A percentile compares a stretch with the other conserved stretches of the same genome.
Conservation (phyloP, 2,888 invertebrate genomes). For the Drosophila melanocephala region DNA sequence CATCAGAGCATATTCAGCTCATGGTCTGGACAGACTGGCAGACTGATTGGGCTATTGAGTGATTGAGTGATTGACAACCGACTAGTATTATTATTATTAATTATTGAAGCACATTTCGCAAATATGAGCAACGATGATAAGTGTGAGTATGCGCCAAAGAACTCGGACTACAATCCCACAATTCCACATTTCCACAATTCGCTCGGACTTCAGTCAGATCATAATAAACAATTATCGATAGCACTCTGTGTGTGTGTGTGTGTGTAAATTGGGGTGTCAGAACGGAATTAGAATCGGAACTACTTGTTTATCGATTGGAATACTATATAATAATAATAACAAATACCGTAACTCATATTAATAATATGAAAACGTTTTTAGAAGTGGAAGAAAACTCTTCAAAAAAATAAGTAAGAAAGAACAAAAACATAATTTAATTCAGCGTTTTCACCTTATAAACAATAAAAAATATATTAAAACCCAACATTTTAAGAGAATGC, state of each 20-base stretch:
- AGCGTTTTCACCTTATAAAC: neutral
- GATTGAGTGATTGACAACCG: slow-evolving; percentile 24
- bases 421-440: neutral
- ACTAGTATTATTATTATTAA: slow-evolving; percentile 4
- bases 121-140: slow-evolving; percentile 84
- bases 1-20: slow-evolving; percentile 42
- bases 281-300: neutral
- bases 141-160: slow-evolving; percentile 73
- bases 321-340: neutral
- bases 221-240: neutral
- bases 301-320: neutral
- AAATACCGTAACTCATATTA: neutral
- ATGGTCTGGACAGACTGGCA: slow-evolving; percentile 38
- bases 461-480: neutral
- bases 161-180: slow-evolving; percentile 7
- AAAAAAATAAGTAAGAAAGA: neutral
- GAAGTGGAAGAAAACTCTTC: neutral
- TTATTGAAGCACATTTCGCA: slow-evolving; percentile 36
- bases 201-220: slow-evolving; percentile 45
- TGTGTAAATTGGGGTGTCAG: slow-evolving; percentile 1
- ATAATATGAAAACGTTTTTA: neutral
- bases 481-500: neutral
- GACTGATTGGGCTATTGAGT: slow-evolving; percentile 30
- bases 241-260: neutral
- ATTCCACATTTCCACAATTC: slow-evolving; percentile 8